Conservation (phyloP, 2,113 vertebrate species). For the Tympanuchus pallidicinctus region DNA sequence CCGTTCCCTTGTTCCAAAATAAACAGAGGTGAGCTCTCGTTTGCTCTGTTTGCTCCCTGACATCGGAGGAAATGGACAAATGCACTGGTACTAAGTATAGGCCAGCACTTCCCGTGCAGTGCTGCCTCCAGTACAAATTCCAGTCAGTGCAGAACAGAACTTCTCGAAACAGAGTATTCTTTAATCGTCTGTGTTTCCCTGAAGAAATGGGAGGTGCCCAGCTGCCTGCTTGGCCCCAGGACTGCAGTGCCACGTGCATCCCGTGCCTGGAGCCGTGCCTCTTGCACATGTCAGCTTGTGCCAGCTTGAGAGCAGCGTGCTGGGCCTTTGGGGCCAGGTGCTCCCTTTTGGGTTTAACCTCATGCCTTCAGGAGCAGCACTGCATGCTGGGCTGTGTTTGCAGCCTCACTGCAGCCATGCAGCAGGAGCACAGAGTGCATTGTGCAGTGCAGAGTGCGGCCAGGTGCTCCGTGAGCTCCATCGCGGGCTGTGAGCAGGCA, state of each 20-base stretch:
- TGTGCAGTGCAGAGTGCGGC: too few relatives aligned
- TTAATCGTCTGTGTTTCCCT: constrained; percentile 16
- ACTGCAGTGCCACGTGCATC: background rate
- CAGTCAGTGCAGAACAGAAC: constrained; percentile 3
- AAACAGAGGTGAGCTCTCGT: background rate
- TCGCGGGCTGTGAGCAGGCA: too few relatives aligned
- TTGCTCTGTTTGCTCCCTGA: background rate
- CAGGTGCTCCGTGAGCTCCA: too few relatives aligned
- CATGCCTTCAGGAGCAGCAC: too few relatives aligned
- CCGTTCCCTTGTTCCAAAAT: background rate
- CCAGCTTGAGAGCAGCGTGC: too few relatives aligned
- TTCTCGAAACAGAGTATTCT: background rate
- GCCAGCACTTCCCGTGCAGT: background rate
- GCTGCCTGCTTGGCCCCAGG: background rate
- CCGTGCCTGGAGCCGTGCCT: background rate
- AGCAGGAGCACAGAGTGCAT: too few relatives aligned
- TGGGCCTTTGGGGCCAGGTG: too few relatives aligned
- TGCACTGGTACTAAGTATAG: background rate
- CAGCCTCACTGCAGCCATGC: too few relatives aligned
- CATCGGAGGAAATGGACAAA: background rate
- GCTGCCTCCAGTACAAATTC: constrained; percentile 1
- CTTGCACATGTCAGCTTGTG: too few relatives aligned
- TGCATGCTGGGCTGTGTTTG: too few relatives aligned
- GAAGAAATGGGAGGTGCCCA: background rate
- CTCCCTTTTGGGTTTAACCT: too few relatives aligned